These are phyloP conservation scores for Tiaroga cobitis DNA, from an alignment of 2,797 vertebrate genomes.

Conservation along the genomic window DNA sequence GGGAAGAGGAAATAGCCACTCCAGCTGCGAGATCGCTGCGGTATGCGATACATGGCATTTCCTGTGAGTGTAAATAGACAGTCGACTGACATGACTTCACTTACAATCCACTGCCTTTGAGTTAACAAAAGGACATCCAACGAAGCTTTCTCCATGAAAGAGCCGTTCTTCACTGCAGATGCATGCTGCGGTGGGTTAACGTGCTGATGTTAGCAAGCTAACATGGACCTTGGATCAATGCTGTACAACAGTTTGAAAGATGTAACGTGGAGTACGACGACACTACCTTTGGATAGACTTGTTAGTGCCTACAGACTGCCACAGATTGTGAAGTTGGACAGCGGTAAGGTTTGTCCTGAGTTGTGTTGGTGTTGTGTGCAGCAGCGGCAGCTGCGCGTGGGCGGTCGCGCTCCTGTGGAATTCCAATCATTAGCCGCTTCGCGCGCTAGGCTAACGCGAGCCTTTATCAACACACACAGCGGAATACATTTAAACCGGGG, in stretches of 20 bases:
- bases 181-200: slow-evolving; percentile 53
- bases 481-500: background rate
- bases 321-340: slow-evolving; percentile 90
- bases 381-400: slow-evolving; percentile 48
- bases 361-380: background rate
- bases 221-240: slow-evolving; percentile 90
- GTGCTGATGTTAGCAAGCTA: slow-evolving; percentile 66
- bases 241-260: slow-evolving; percentile 91
- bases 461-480: background rate
- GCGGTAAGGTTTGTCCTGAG: slow-evolving; percentile 80
- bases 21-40: slow-evolving; percentile 50
- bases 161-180: slow-evolving; percentile 52
- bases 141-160: slow-evolving; percentile 58
- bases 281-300: slow-evolving; percentile 89
- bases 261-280: slow-evolving; percentile 91
- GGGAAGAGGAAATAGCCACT: slow-evolving; percentile 60
- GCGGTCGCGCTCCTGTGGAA: slow-evolving; percentile 54
- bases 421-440: slow-evolving; percentile 52
- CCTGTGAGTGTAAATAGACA: slow-evolving; percentile 64
- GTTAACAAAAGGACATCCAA: slow-evolving; percentile 52
- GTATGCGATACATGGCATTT: slow-evolving; percentile 63
- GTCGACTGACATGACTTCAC: slow-evolving; percentile 53
- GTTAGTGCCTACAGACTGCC: slow-evolving; percentile 92
- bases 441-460: slow-evolving; percentile 47
- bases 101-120: slow-evolving; percentile 44